Percentiles rank a stretch among this genome's conserved stretches.
phyloP scores from a whole-genome alignment of 2,888 invertebrate species.

The Yponomeuta malinellus region DNA sequence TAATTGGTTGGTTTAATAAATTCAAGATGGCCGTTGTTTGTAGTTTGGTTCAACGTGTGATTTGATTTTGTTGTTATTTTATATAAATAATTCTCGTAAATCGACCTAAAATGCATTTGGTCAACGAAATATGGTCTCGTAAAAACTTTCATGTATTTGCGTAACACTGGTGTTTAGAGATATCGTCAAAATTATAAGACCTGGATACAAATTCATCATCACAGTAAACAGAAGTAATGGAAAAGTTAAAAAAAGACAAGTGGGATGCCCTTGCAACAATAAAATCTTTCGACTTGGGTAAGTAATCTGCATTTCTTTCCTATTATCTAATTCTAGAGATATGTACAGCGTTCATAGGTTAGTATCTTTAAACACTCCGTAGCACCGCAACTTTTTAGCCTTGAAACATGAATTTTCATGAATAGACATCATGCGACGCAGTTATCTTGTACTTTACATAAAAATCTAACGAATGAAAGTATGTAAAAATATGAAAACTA shows the following conservation, averaged over 20 bases:
- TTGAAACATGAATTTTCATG: background rate
- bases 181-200: background rate
- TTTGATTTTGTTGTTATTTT: background rate
- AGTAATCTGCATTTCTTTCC: constrained; percentile 18
- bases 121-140: background rate
- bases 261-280: constrained; percentile 65
- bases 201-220: background rate
- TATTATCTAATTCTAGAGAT: background rate
- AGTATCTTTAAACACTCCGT: too few species aligned
- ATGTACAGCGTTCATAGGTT: background rate
- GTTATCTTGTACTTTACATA: background rate
- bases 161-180: background rate
- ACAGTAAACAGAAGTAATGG: background rate
- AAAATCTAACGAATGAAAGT: too few species aligned
- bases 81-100: background rate
- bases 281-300: constrained; percentile 67
- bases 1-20: too few species aligned
- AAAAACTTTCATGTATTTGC: background rate
- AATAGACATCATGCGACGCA: background rate
- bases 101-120: background rate
- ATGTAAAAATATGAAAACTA: too few species aligned
- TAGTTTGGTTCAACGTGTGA: too few species aligned
- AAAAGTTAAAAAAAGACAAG: constrained; percentile 34
- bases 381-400: background rate
- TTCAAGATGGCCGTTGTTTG: too few species aligned